Base-by-base conservation (phyloP, 1,140 invertebrate species). In the Drosophila sturtevanti region DNA sequence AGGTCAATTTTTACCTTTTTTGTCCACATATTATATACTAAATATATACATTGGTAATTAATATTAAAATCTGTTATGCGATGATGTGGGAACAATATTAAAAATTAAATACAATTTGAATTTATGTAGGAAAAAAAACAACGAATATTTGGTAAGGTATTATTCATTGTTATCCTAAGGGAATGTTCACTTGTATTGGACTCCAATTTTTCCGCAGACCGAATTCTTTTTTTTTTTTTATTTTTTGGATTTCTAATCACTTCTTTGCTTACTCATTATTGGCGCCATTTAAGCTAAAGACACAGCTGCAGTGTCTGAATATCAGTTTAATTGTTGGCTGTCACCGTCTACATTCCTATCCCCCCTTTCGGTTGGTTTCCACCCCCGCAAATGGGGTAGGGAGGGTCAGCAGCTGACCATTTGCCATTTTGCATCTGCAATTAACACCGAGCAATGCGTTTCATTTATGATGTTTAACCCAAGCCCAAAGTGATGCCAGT, bases 371-470 rank as follows among this genome's bases (percentile, higher is more conserved):
- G 51, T 18, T 14, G 31, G 10, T 16, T 18, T 27, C 11, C 24
- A 21, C 41, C 34, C 37, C 16, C 35, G 6, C 14, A 14, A 18
- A 1, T 4, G 4, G 4, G 27, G 5, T 6, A 6, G 27, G 27
- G 27, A 6, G 62, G n/a, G 21, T 59, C 56, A 12, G 16, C 41
- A 2, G 14, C 60, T 71, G 68, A 70, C 68, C 76, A 76, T 79
- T 76, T 79, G 68, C 76, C 72, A 79, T 79, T 79, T 64, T 41
- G 55, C 56, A 68, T 55, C 22, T 61, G 72, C 64, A 79, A 76
- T 76, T 72, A 76, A 64, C 72, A 44, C 61, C 24, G 64, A 35
- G 38, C 58, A 67, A 38, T 63, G 67, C 75, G 48, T 12, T 22
- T 34, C 41, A 62, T 48, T 60, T 64, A 55, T 54, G 56, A 72